Conservation (phyloP, 1,140 invertebrate genomes). For the Whitmania pigra region DNA sequence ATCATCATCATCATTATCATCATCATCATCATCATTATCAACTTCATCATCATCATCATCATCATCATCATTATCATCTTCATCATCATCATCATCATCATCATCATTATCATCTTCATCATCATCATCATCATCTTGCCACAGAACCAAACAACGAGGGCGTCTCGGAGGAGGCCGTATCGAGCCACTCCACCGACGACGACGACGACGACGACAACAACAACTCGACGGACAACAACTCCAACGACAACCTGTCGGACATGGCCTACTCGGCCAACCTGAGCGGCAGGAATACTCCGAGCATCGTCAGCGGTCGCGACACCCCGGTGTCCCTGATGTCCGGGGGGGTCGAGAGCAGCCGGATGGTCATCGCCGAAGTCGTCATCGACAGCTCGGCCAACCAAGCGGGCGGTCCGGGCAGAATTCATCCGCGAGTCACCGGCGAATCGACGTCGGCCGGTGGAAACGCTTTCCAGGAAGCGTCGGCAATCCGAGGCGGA, state of each 20-base stretch:
- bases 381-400: constrained; percentile 42
- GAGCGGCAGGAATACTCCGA: constrained; percentile 71
- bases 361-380: constrained; percentile 18
- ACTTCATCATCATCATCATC: no score
- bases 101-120: background rate
- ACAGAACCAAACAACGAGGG: constrained; percentile 6
- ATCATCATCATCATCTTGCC: background rate
- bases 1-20: no score
- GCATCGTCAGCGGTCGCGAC: constrained; percentile 73
- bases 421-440: constrained; percentile 50
- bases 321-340: constrained; percentile 72
- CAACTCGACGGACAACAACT: constrained; percentile 76
- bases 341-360: background rate
- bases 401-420: constrained; percentile 26
- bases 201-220: constrained; percentile 61
- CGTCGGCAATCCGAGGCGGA: background rate
- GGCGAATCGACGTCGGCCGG: constrained; percentile 45
- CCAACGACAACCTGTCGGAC: constrained; percentile 80
- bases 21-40: no score
- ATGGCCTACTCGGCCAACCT: constrained; percentile 76
- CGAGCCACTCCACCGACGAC: constrained; percentile 84
- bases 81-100: no score
- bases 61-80: no score
- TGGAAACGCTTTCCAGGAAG: background rate
- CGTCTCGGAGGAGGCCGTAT: constrained; percentile 42